Evolutionary conservation across 2,888 invertebrate species (phyloP).

Genomic region (Entomobrya proxima): DNA sequence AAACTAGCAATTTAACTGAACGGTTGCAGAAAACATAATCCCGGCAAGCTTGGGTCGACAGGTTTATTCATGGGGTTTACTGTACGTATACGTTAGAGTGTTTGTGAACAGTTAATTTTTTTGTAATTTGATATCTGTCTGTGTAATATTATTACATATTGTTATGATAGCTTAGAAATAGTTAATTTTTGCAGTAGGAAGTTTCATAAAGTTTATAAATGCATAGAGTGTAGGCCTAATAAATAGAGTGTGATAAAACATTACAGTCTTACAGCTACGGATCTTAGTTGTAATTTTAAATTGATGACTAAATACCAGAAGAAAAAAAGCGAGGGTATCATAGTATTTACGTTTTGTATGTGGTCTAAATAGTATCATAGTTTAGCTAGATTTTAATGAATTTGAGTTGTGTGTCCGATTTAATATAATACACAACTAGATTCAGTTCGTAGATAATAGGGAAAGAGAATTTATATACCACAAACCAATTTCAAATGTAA

Average conservation of each 20-base stretch:
- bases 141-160: too few relatives aligned
- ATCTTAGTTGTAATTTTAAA: constrained; percentile 48
- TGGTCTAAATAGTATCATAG: constrained; percentile 12
- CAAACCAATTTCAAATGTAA: background rate
- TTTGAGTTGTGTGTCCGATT: background rate
- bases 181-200: too few relatives aligned
- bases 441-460: constrained; percentile 7
- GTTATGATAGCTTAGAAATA: too few relatives aligned
- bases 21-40: too few relatives aligned
- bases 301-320: constrained; percentile 39
- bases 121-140: too few relatives aligned
- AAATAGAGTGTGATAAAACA: background rate
- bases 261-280: background rate
- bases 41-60: too few relatives aligned
- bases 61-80: too few relatives aligned
- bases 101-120: too few relatives aligned
- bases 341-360: constrained; percentile 51
- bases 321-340: background rate
- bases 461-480: background rate
- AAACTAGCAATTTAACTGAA: too few relatives aligned
- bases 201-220: too few relatives aligned
- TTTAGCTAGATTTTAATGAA: constrained; percentile 38
- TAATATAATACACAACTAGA: background rate
- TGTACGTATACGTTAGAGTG: too few relatives aligned
- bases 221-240: too few relatives aligned